Evolutionary conservation across 2,888 invertebrate species (phyloP), one percentile per base, ranked within the genome.

Genomic region (Hypomecis atomaria): DNA sequence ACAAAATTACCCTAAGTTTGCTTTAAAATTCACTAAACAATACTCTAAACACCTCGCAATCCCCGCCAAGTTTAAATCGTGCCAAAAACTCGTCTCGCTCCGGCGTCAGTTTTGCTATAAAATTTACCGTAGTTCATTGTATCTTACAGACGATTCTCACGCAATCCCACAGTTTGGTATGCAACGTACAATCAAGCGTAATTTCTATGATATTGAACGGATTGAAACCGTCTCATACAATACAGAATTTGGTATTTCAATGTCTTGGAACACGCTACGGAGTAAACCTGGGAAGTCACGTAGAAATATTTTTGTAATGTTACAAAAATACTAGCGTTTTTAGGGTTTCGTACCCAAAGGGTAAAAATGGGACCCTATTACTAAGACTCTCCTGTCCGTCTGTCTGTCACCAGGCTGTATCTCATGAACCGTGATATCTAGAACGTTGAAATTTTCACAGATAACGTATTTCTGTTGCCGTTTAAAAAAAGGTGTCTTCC

Each of bases 121-220:
- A 63, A 58, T 36, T 13, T 43, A 34, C 58, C 44, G 8, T 58
- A 53, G 42, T 53, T 47, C 33, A 37, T 52, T 52, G 9, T 38
- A 40, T 36, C 40, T 56, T 56, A 57, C 57, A 45, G 62, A 38
- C 53, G 4, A 48, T 54, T 34, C 37, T 42, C 62, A 63, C 62
- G 62, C 58, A 37, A 63, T 48, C 34, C 47, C 58, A 38, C 62
- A 48, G 61, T 61, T 61, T 44, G 59, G 59, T 49, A 54, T 43
- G 48, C 40, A 63, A 53, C 53, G 53, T 63, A 63, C 58, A 63
- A 63, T 63, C 58, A 63, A 48, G 47, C 34, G 62, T 54, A 53
- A 63, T 63, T 63, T 63, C 53, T 63, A 48, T 58, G 58, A 48
- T 58, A 57, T 53, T 47, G 57, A 62, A 42, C 52, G 45, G 47